These are phyloP conservation scores for Drosophila colorata DNA, from an alignment of 2,888 invertebrate genomes.

Conservation along the genomic window DNA sequence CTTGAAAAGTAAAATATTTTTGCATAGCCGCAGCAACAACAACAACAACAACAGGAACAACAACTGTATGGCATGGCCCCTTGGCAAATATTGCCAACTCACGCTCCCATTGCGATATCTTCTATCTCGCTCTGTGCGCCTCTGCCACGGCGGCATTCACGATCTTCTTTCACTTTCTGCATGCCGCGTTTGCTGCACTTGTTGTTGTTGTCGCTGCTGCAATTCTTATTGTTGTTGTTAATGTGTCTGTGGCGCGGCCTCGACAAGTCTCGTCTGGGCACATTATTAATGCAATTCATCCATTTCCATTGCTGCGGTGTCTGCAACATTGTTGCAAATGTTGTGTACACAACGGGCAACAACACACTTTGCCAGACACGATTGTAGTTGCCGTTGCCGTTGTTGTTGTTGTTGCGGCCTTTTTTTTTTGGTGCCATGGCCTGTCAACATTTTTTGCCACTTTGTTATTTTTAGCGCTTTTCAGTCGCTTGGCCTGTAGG, in stretches of 20 bases:
- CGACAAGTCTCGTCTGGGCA: conserved; percentile 51
- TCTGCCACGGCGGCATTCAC: conserved; percentile 31
- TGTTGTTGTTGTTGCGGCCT: conserved; percentile 9
- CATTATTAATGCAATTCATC: conserved; percentile 71
- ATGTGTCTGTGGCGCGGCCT: conserved; percentile 48
- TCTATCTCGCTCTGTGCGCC: background rate
- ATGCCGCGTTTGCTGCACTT: conserved; percentile 37
- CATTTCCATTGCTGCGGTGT: conserved; percentile 61
- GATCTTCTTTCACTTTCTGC: conserved; percentile 79
- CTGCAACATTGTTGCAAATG: conserved; percentile 62
- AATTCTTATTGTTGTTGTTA: conserved; percentile 36
- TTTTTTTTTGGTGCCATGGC: conserved; percentile 45
- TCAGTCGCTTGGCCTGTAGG: conserved; percentile 32
- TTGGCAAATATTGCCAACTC: conserved; percentile 55
- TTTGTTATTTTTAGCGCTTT: conserved; percentile 67
- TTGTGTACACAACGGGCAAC: conserved; percentile 52
- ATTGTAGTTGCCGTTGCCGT: conserved; percentile 33
- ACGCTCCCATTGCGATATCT: conserved; percentile 49
- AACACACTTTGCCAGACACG: conserved; percentile 49
- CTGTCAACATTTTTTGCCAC: conserved; percentile 67
- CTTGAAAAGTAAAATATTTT: conserved; percentile 58
- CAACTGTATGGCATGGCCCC: conserved; percentile 5
- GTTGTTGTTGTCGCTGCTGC: conserved; percentile 22
- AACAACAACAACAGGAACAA: conserved; percentile 15
- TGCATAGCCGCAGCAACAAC: conserved; percentile 26